These are phyloP conservation scores for Cyanoderma ruficeps DNA, from an alignment of 2,113 vertebrate species.

Conservation along the genomic window DNA sequence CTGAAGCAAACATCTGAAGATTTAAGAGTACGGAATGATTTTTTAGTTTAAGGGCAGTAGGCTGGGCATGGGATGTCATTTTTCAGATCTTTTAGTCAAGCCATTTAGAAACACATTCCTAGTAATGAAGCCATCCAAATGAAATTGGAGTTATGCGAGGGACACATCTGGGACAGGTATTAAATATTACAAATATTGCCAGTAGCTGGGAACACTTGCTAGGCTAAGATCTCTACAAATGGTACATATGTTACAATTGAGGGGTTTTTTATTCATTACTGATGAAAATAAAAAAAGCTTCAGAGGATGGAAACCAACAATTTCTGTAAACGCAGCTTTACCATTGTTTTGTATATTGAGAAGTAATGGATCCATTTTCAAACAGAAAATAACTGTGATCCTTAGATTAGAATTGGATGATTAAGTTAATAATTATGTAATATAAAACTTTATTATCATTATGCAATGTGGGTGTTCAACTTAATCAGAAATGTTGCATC, in stretches of 20 bases:
- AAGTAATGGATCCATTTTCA: background rate
- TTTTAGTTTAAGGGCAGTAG: background rate
- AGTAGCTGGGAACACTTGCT: background rate
- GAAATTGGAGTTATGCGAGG: background rate
- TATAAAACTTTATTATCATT: constrained; percentile 5
- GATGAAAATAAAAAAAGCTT: background rate
- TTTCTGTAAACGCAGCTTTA: background rate
- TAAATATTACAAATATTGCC: background rate
- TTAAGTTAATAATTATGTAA: constrained; percentile 47
- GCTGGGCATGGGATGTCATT: background rate
- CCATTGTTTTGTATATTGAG: background rate
- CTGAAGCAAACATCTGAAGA: background rate
- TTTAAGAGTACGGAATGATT: fast-evolving
- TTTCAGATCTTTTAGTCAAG: background rate
- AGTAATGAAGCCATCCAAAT: background rate
- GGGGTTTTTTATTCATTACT: background rate
- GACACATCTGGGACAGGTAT: background rate
- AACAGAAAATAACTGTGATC: background rate
- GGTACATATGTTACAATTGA: background rate
- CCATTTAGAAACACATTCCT: background rate
- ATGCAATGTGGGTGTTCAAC: constrained; percentile 20
- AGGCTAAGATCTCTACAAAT: background rate
- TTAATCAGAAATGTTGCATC: constrained; percentile 23
- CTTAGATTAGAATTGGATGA: constrained; percentile 24
- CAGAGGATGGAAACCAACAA: background rate